These are phyloP conservation scores for Ostrea denselamellosa DNA, from an alignment of 1,140 invertebrate genomes.

Conservation along the genomic window DNA sequence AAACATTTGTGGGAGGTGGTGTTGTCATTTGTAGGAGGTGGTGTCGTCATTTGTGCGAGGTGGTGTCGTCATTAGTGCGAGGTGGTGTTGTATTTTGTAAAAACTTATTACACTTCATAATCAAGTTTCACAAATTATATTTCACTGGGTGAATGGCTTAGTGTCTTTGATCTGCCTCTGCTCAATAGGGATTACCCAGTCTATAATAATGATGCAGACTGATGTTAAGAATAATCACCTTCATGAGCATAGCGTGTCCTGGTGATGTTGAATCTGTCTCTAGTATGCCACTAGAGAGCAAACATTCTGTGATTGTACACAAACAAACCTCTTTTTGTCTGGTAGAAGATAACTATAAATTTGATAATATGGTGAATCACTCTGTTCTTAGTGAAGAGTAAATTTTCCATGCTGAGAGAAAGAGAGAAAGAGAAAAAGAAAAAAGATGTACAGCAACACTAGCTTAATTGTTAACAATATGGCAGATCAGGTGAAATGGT, in stretches of 20 bases:
- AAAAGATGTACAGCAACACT: too few relatives aligned
- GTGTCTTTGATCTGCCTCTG: background rate
- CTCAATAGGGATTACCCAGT: background rate
- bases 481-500: background rate
- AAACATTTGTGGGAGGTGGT: too few relatives aligned
- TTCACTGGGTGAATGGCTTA: background rate
- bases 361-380: constrained; percentile 28
- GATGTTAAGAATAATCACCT: background rate
- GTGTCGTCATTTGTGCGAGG: too few relatives aligned
- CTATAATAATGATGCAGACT: background rate
- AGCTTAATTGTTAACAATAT: background rate
- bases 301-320: background rate
- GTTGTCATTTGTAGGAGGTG: too few relatives aligned
- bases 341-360: constrained; percentile 16
- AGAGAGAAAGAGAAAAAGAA: background rate
- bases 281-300: background rate
- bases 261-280: background rate
- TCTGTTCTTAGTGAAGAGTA: too few relatives aligned
- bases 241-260: background rate
- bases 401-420: too few relatives aligned
- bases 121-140: background rate
- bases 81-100: too few relatives aligned
- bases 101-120: background rate
- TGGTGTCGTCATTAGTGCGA: too few relatives aligned
- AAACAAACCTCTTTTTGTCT: constrained; percentile 20